phyloP scores from a whole-genome alignment of 2,888 invertebrate genomes.

The Pemphredon lugubris region DNA sequence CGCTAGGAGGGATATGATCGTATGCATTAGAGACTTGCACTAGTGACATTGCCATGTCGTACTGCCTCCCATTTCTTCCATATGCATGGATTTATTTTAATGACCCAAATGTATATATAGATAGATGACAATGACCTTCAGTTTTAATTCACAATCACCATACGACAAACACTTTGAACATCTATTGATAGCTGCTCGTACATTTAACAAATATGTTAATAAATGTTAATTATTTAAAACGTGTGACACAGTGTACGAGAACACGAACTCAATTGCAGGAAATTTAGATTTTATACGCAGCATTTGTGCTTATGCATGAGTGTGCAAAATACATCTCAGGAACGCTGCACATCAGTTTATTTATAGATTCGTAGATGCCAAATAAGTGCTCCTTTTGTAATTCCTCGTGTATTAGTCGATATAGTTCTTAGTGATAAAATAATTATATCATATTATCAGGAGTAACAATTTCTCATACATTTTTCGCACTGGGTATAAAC shows the following conservation, averaged over 20 bases:
- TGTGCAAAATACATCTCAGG: slow-evolving; percentile 13
- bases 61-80: background rate
- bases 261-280: background rate
- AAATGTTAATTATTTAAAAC: background rate
- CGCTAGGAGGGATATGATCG: background rate
- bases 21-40: background rate
- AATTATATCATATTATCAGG: background rate
- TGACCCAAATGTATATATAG: background rate
- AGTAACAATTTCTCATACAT: too few species aligned
- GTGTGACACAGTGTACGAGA: background rate
- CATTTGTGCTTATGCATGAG: slow-evolving; percentile 4
- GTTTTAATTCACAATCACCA: slow-evolving; percentile 6
- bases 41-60: background rate
- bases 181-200: background rate
- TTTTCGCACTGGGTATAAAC: too few species aligned
- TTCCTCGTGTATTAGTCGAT: background rate
- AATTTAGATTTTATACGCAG: slow-evolving; percentile 2
- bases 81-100: background rate
- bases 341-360: slow-evolving; percentile 26
- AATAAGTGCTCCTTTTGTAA: background rate
- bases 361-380: slow-evolving; percentile 31
- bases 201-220: background rate
- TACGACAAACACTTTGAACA: background rate
- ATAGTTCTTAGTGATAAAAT: background rate
- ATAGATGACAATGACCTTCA: background rate